Conservation (phyloP, 2,797 vertebrate species). For the Phylloscopus collybita region DNA sequence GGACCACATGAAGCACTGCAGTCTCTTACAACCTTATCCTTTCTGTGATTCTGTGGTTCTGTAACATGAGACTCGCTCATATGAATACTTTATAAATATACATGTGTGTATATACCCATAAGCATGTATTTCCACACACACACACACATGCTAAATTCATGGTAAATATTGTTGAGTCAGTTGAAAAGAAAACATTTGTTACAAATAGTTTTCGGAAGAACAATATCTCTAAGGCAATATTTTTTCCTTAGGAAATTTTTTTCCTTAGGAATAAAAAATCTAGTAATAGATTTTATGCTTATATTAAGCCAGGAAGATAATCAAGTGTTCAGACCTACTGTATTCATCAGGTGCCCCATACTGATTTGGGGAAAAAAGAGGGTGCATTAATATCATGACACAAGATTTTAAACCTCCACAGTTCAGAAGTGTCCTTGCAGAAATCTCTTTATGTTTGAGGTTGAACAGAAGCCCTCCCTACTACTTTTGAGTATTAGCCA, state of each 20-base stretch:
- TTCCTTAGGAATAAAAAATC: neutral
- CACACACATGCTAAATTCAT: neutral
- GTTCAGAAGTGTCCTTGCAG: neutral
- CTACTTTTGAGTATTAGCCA: neutral
- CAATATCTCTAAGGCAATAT: neutral
- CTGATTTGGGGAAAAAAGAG: neutral
- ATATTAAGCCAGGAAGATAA: neutral
- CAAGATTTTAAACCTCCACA: neutral
- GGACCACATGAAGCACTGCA: neutral
- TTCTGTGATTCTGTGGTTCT: neutral
- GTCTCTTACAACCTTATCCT: neutral
- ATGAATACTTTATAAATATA: neutral
- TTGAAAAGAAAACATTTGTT: neutral
- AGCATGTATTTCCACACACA: neutral
- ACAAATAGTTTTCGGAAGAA: slow-evolving; percentile 1
- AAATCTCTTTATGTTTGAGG: neutral
- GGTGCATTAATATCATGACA: neutral
- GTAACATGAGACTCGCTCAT: neutral
- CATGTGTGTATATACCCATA: fast-evolving
- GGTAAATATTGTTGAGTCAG: neutral
- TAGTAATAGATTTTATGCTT: neutral
- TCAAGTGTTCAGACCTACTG: neutral
- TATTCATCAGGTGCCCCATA: neutral
- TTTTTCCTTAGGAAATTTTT: neutral
- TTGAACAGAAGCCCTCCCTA: slow-evolving; percentile 11